These are phyloP conservation scores for Argyrosomus regius DNA, from an alignment of 2,797 vertebrate species.

Conservation along the genomic window DNA sequence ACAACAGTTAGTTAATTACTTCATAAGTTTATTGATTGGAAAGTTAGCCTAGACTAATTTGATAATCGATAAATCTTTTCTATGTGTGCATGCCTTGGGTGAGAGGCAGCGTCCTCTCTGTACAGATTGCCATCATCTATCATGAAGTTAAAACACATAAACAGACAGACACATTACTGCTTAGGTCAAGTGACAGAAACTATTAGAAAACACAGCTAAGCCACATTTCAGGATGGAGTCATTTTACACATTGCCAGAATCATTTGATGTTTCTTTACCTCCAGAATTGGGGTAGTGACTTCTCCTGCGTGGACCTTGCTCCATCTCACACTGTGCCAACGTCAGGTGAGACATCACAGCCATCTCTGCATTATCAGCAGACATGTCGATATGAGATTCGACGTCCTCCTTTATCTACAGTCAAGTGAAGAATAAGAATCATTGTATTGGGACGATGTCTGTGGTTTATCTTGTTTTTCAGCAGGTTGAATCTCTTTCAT, in stretches of 20 bases:
- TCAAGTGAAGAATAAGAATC: constrained; percentile 61
- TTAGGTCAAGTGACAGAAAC: too few relatives aligned
- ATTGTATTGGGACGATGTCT: not conserved
- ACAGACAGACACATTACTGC: too few relatives aligned
- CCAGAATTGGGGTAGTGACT: constrained; percentile 93
- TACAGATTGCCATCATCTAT: too few relatives aligned
- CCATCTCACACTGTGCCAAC: constrained; percentile 82
- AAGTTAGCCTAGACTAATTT: not conserved
- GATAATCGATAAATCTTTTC: not conserved
- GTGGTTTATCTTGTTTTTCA: not conserved
- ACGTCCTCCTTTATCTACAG: constrained; percentile 56
- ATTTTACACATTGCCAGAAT: not conserved
- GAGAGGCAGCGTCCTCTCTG: too few relatives aligned
- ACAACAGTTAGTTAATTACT: not conserved
- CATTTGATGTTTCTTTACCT: constrained; percentile 21
- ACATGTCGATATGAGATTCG: not conserved
- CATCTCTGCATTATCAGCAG: constrained; percentile 17
- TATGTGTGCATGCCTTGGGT: not conserved
- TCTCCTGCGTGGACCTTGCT: constrained; percentile 81
- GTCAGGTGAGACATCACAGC: constrained; percentile 86
- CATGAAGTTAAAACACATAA: too few relatives aligned
- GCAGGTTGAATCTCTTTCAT: constrained; percentile 7
- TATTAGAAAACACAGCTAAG: not conserved
- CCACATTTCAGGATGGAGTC: not conserved
- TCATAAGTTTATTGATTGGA: not conserved